Conservation (phyloP, 2,888 invertebrate genomes). For the Eristalis intricaria region DNA sequence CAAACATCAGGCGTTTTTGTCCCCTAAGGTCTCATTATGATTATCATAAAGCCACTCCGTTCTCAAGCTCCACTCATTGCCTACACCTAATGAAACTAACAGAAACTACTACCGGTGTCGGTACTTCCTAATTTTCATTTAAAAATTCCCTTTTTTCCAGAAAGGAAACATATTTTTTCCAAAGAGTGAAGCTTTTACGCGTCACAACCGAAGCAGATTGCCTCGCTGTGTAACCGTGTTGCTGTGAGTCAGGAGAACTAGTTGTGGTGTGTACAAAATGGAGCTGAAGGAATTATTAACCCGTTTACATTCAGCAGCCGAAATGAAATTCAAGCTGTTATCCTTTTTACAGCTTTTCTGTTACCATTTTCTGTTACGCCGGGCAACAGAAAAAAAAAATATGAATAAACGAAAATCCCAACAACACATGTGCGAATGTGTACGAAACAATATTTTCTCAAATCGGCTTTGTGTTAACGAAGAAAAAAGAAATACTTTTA, state of each 20-base stretch:
- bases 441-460: constrained; percentile 79
- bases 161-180: constrained; percentile 67
- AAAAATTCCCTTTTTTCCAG: constrained; percentile 28
- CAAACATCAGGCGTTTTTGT: not conserved
- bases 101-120: constrained; percentile 11
- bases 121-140: constrained; percentile 52
- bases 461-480: constrained; percentile 79
- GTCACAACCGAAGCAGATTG: constrained; percentile 67
- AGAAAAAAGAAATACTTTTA: constrained; percentile 46
- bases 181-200: constrained; percentile 67
- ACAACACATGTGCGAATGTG: constrained; percentile 67
- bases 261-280: constrained; percentile 44
- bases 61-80: not conserved
- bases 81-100: not conserved
- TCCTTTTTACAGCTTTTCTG: constrained; percentile 69
- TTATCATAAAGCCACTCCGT: not conserved
- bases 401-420: constrained; percentile 31
- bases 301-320: constrained; percentile 70
- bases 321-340: constrained; percentile 70
- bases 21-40: not conserved
- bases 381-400: constrained; percentile 41
- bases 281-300: constrained; percentile 69
- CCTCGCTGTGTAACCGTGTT: constrained; percentile 12
- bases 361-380: constrained; percentile 29
- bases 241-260: constrained; percentile 20